Conservation (phyloP, 2,888 invertebrate genomes). For the Nemoura dubitans region DNA sequence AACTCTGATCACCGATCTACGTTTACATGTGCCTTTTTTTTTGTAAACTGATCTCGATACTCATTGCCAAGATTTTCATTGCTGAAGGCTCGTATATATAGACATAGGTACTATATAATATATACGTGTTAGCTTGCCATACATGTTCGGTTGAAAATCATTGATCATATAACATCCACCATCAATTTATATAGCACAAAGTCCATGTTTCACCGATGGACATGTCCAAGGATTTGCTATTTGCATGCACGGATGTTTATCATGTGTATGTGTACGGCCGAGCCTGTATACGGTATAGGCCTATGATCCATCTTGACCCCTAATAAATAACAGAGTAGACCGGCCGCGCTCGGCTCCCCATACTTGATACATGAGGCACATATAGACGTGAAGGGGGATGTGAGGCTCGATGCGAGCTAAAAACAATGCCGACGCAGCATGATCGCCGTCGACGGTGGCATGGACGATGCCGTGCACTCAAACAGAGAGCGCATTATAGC, state of each 20-base stretch:
- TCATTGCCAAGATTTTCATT: neutral
- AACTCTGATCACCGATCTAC: too few species aligned
- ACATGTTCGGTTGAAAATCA: neutral
- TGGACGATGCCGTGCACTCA: too few species aligned
- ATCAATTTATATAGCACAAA: neutral
- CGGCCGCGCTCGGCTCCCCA: neutral
- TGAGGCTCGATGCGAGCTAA: constrained; percentile 4
- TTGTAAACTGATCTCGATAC: neutral
- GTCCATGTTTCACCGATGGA: neutral
- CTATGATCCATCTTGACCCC: constrained; percentile 29
- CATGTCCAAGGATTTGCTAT: constrained; percentile 20
- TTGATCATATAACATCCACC: neutral
- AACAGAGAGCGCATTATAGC: constrained; percentile 17
- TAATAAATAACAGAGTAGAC: constrained; percentile 39
- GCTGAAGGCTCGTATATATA: neutral
- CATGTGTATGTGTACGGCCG: neutral
- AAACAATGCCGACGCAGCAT: constrained; percentile 25
- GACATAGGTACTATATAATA: too few species aligned
- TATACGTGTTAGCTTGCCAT: too few species aligned
- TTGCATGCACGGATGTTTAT: constrained; percentile 1
- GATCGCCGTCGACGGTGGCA: too few species aligned
- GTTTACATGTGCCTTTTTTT: neutral
- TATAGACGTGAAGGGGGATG: constrained; percentile 13
- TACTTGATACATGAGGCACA: constrained; percentile 17
- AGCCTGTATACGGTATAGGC: neutral